Percentiles rank a stretch among this genome's conserved stretches.
phyloP scores from a whole-genome alignment of 2,888 invertebrate species.

The Lithophane socia region DNA sequence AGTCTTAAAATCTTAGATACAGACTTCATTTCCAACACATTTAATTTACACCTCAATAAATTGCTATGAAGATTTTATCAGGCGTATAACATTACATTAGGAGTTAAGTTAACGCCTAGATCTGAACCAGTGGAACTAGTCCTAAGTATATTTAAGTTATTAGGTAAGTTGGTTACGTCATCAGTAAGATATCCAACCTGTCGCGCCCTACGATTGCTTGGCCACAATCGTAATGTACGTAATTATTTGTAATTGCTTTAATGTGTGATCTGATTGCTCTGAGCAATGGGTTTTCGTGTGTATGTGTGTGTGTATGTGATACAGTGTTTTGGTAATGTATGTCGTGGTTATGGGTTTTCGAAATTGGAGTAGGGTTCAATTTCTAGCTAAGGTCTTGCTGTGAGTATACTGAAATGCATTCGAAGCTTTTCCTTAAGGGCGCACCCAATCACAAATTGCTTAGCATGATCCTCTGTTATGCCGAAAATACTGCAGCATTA shows the following conservation, averaged over 20 bases:
- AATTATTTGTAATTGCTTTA: slow-evolving; percentile 53
- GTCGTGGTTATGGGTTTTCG: background rate
- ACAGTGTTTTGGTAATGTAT: background rate
- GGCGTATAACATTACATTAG: slow-evolving; percentile 48
- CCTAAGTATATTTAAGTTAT: slow-evolving; percentile 66
- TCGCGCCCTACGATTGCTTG: slow-evolving; percentile 48
- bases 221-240: slow-evolving; percentile 43
- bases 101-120: slow-evolving; percentile 37
- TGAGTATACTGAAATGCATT: background rate
- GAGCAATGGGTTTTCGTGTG: slow-evolving; percentile 15
- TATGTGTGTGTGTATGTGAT: background rate
- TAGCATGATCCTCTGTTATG: no score
- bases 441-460: no score
- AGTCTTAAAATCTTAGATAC: slow-evolving; percentile 1
- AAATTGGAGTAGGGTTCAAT: background rate
- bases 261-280: slow-evolving; percentile 47
- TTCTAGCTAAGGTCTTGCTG: background rate
- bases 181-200: slow-evolving; percentile 70
- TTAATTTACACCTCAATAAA: slow-evolving; percentile 34
- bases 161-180: slow-evolving; percentile 72
- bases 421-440: no score
- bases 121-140: slow-evolving; percentile 47
- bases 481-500: no score
- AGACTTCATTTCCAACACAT: slow-evolving; percentile 13
- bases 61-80: slow-evolving; percentile 57